Conservation (phyloP, 2,113 vertebrate genomes). For the Antennarius striatus region DNA sequence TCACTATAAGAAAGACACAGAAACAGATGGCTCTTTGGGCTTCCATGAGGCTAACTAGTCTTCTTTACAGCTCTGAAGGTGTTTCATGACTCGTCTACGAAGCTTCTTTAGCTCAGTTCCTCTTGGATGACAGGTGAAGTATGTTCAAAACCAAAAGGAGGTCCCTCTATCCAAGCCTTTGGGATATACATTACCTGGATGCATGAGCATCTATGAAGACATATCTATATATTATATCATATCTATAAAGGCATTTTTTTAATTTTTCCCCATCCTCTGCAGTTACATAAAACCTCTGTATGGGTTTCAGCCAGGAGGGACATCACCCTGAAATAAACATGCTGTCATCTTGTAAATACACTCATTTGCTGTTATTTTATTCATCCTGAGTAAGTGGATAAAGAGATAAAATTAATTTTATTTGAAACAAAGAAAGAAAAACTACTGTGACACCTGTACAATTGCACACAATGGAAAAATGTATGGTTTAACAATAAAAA, state of each 20-base stretch:
- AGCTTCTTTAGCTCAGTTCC: too few species aligned
- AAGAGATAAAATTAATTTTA: slow-evolving; percentile 83
- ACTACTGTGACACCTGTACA: slow-evolving; percentile 85
- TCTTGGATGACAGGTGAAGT: too few species aligned
- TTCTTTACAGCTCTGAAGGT: too few species aligned
- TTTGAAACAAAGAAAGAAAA: slow-evolving; percentile 73
- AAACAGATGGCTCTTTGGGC: too few species aligned
- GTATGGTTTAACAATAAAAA: slow-evolving; percentile 82
- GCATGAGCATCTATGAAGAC: neutral
- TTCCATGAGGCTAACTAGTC: too few species aligned
- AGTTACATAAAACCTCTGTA: slow-evolving; percentile 23
- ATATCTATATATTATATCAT: slow-evolving; percentile 14
- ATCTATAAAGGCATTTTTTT: slow-evolving; percentile 29
- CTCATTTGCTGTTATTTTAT: slow-evolving; percentile 73
- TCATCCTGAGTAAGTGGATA: slow-evolving; percentile 96
- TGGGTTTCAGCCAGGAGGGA: slow-evolving; percentile 14
- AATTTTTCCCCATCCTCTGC: slow-evolving; percentile 1
- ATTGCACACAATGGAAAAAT: slow-evolving; percentile 82
- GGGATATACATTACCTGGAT: too few species aligned
- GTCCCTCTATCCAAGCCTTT: too few species aligned
- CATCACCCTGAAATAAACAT: slow-evolving; percentile 26
- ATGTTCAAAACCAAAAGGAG: too few species aligned
- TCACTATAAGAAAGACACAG: too few species aligned
- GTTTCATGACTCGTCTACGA: too few species aligned
- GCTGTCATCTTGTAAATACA: slow-evolving; percentile 60